Evolutionary conservation across 2,888 invertebrate genomes (phyloP).

Genomic region (Latrodectus elegans): DNA sequence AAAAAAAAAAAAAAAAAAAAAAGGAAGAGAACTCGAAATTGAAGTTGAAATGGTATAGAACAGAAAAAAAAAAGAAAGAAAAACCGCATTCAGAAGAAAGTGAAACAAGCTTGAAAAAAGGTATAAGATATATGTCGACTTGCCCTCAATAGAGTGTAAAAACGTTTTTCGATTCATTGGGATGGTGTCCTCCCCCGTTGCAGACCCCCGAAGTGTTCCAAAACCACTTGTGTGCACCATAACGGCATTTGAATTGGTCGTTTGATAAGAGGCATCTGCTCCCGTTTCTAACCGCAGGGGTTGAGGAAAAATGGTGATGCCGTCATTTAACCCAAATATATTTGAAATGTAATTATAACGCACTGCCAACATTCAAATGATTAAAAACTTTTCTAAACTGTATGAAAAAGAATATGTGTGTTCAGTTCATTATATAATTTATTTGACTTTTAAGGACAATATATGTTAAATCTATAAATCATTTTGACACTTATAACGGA

Average conservation of each 20-base stretch:
- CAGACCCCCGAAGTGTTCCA: conserved; percentile 39
- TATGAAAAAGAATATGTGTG: too few relatives aligned
- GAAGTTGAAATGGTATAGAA: conserved; percentile 50
- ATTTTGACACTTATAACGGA: too few relatives aligned
- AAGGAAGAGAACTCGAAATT: conserved; percentile 6
- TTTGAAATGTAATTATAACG: too few relatives aligned
- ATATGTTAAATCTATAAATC: too few relatives aligned
- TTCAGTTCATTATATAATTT: too few relatives aligned
- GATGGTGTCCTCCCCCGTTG: not conserved
- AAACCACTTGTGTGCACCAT: conserved; percentile 59
- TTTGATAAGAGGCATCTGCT: conserved; percentile 41
- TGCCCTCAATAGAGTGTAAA: conserved; percentile 22
- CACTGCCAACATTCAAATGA: too few relatives aligned
- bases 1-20: not conserved
- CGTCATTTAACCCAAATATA: too few relatives aligned
- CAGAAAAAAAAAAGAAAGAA: conserved; percentile 22
- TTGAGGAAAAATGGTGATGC: not conserved
- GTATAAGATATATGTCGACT: conserved; percentile 47
- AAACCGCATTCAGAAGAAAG: conserved; percentile 42
- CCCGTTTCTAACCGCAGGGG: conserved; percentile 20
- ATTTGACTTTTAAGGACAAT: too few relatives aligned
- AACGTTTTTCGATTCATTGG: conserved; percentile 64
- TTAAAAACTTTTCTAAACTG: too few relatives aligned
- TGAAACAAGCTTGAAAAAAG: conserved; percentile 32
- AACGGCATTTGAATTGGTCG: conserved; percentile 66